Conservation (phyloP, 2,888 invertebrate species). For the Apamea anceps region DNA sequence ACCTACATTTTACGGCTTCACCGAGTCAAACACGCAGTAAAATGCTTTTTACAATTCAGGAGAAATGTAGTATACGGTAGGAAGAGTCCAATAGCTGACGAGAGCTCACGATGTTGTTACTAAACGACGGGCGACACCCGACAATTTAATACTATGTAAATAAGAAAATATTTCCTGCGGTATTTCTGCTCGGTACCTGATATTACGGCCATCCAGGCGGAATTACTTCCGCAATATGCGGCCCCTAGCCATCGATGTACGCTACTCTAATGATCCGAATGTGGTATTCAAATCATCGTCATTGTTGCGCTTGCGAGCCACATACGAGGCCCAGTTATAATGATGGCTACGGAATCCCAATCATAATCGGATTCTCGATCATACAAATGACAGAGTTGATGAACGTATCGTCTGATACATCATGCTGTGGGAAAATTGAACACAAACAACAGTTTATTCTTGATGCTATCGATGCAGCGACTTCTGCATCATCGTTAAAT, state of each 20-base stretch:
- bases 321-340: conserved; percentile 49
- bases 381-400: conserved; percentile 39
- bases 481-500: background rate
- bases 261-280: conserved; percentile 44
- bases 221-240: conserved; percentile 60
- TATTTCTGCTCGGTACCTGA: conserved; percentile 47
- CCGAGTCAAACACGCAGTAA: conserved; percentile 47
- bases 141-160: conserved; percentile 60
- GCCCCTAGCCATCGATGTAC: conserved; percentile 35
- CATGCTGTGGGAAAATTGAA: conserved; percentile 18
- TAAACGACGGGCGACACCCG: conserved; percentile 30
- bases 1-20: conserved; percentile 41
- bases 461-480: background rate
- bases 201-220: conserved; percentile 49
- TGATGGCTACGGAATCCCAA: conserved; percentile 33
- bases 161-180: conserved; percentile 50
- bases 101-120: conserved; percentile 33
- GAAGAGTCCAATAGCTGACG: conserved; percentile 26
- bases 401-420: conserved; percentile 18
- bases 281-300: conserved; percentile 53
- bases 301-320: conserved; percentile 36
- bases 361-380: conserved; percentile 34
- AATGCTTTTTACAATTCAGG: conserved; percentile 37
- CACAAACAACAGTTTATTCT: conserved; percentile 21
- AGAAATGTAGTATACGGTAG: conserved; percentile 35